Base-by-base conservation (phyloP, 64 coral and sea anemone genomes). In the Trachythela sp. region DNA sequence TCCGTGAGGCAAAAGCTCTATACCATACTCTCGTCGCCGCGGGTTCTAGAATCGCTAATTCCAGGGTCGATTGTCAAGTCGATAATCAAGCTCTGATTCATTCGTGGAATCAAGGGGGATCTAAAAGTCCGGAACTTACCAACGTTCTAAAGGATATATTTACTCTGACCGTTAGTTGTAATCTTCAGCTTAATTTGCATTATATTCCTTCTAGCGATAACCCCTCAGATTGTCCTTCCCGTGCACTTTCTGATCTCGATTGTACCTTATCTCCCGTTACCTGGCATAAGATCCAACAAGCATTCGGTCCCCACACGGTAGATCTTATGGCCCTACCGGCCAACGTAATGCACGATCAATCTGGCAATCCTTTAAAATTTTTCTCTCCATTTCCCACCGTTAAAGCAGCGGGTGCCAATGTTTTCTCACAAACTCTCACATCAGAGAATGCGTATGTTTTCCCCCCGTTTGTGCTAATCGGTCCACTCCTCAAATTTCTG, bases 371-470 rank as follows among this genome's bases (percentile, higher is more conserved):
- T 88, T 58, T 88, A 45, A 40, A 58, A 33, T 72, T 88, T 48
- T 88, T 88, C 87, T 88, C 87, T 0, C 87, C 87, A 36, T 88
- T 70, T 27, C 87, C 58, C 51, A 64, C 35, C 43, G 33, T 59
- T 31, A 40, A 70, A 17, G 29, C 87, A 50, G 56, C 58, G 34
- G 87, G 87, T 43, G 39, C n/a, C 54, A 88, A 6, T 88, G 60
- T 88, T 88, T 88, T 88, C 43, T 58, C 60, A 36, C 87, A 70
- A 88, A 70, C 87, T 45, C 72, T 40, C 24, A 88, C 54, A n/a
- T 40, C 39, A 42, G 87, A 88, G 43, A n/a, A n/a, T n/a, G n/a
- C n/a, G n/a, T n/a, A 89, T 77, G 67, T 40, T 83, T 80, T 89
- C 24, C 88, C 41, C 20, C 70, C 70, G 38, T 83, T 83, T 83